Evolutionary conservation across 2,797 vertebrate species (phyloP).

Genomic region (Onychomys leucogaster): DNA sequence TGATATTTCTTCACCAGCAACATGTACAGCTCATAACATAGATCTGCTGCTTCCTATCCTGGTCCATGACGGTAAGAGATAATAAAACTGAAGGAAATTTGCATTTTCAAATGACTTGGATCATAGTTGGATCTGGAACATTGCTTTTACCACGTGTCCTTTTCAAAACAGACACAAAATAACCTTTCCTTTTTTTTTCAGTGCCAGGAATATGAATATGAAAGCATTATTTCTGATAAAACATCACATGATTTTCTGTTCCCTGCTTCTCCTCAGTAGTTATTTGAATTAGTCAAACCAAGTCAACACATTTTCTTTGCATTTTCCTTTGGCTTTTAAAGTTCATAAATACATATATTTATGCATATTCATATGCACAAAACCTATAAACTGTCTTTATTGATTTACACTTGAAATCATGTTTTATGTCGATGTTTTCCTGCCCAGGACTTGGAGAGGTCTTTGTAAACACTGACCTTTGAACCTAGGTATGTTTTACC

Average conservation of each 20-base stretch:
- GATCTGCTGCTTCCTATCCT: conserved; percentile 44
- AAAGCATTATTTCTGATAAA: conserved; percentile 69
- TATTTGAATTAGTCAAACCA: conserved; percentile 23
- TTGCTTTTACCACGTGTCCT: conserved; percentile 40
- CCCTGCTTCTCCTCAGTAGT: neutral
- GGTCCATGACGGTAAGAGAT: conserved; percentile 62
- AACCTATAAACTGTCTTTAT: neutral
- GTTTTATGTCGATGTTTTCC: neutral
- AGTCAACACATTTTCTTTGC: neutral
- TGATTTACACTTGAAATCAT: neutral
- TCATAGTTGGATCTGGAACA: neutral
- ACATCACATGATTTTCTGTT: conserved; percentile 45
- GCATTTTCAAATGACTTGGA: conserved; percentile 75
- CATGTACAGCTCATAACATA: conserved; percentile 65
- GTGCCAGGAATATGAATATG: conserved; percentile 65
- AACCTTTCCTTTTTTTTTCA: conserved; percentile 36
- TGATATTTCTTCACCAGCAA: conserved; percentile 62
- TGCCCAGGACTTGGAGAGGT: neutral
- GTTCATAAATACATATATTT: neutral
- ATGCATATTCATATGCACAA: too few relatives aligned
- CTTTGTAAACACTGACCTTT: conserved; percentile 53
- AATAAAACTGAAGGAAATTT: conserved; percentile 68
- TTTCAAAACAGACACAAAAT: conserved; percentile 71
- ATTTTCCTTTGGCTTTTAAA: conserved; percentile 39
- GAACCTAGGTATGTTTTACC: conserved; percentile 69